phyloP scores from a whole-genome alignment of 2,888 invertebrate genomes.

The Ophion obscuratus region DNA sequence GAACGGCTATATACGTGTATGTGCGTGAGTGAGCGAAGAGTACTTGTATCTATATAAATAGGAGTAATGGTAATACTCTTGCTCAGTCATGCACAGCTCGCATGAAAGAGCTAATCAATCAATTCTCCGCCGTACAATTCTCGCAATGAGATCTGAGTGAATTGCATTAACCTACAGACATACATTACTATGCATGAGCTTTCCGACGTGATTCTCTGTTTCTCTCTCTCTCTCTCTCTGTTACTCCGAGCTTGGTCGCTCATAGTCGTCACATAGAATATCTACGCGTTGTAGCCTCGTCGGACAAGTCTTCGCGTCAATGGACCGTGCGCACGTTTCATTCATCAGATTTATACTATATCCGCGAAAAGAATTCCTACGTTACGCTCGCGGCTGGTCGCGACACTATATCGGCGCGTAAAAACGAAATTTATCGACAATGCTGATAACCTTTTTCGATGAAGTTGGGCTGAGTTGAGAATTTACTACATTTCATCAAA shows the following conservation, averaged over 20 bases:
- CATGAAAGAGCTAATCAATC: conserved; percentile 82
- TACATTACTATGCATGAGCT: conserved; percentile 79
- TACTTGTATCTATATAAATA: conserved; percentile 2
- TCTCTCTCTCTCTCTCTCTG: conserved; percentile 46
- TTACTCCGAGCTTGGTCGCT: conserved; percentile 46
- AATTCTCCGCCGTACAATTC: conserved; percentile 81
- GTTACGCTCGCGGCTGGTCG: too few relatives aligned
- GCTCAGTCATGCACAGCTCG: conserved; percentile 58
- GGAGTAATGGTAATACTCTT: conserved; percentile 34
- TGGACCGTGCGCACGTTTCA: conserved; percentile 46
- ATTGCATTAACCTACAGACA: conserved; percentile 84
- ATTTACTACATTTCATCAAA: too few relatives aligned
- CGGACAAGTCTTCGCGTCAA: conserved; percentile 63
- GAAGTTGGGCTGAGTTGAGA: too few relatives aligned
- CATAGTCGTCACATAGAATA: conserved; percentile 55
- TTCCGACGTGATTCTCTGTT: conserved; percentile 60
- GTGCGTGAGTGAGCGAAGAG: neutral
- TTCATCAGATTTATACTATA: conserved; percentile 39
- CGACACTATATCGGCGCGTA: too few relatives aligned
- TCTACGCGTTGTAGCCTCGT: conserved; percentile 50
- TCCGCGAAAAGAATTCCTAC: neutral
- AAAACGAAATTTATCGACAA: too few relatives aligned
- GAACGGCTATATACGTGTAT: neutral
- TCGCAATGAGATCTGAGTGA: conserved; percentile 82
- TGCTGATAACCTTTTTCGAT: too few relatives aligned